Conservation (phyloP, 2,113 vertebrate genomes). For the Leuciscus idus region DNA sequence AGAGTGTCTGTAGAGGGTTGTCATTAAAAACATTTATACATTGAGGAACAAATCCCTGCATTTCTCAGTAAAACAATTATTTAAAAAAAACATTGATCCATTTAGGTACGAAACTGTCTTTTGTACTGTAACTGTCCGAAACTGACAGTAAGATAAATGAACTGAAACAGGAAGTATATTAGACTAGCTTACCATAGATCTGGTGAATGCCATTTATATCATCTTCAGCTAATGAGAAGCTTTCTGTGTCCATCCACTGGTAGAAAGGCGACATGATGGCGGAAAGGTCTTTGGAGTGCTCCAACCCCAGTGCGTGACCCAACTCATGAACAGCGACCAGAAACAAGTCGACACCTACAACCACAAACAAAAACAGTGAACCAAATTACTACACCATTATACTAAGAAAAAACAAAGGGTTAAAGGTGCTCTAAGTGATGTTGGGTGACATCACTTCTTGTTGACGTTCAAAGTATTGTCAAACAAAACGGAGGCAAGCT, state of each 20-base stretch:
- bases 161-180: background rate
- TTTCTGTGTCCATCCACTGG: conserved; percentile 90
- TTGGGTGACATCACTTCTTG: no score
- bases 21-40: background rate
- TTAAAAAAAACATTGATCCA: background rate
- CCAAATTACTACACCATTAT: background rate
- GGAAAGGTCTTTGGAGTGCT: conserved; percentile 89
- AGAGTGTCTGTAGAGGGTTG: no score
- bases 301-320: conserved; percentile 91
- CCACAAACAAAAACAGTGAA: background rate
- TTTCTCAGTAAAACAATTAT: background rate
- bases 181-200: conserved; percentile 84
- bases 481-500: no score
- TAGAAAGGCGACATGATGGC: conserved; percentile 97
- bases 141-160: background rate
- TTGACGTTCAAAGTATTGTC: no score
- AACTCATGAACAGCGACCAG: conserved; percentile 91
- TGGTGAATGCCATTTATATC: conserved; percentile 91
- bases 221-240: conserved; percentile 90
- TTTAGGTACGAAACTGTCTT: background rate
- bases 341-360: conserved; percentile 90
- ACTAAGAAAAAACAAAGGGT: background rate
- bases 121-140: background rate
- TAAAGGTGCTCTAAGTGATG: background rate
- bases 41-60: background rate